Percentiles rank a stretch among this genome's conserved stretches.
Evolutionary conservation across 2,888 invertebrate species (phyloP).

Genomic region (Spodoptera exigua): DNA sequence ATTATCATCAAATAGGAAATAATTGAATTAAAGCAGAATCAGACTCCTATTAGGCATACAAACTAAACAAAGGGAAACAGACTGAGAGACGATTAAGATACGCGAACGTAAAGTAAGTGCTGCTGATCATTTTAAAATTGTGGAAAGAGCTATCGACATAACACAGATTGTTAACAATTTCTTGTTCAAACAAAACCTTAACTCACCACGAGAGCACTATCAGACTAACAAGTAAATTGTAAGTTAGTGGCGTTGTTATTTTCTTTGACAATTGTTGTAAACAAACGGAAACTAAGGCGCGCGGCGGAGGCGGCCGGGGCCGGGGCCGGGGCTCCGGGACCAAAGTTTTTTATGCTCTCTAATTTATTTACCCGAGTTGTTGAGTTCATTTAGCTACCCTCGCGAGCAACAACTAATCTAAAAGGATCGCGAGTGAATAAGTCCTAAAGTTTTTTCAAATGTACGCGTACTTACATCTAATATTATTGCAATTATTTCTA

Average conservation of each 20-base stretch:
- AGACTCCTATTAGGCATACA: slow-evolving; percentile 1
- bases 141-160: no score
- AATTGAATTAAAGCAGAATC: slow-evolving; percentile 51
- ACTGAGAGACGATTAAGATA: not conserved
- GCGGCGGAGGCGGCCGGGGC: slow-evolving; percentile 31
- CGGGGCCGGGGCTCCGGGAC: slow-evolving; percentile 28
- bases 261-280: slow-evolving; percentile 45
- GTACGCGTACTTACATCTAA: slow-evolving; percentile 28
- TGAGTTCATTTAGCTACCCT: slow-evolving; percentile 62
- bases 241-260: slow-evolving; percentile 24
- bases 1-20: slow-evolving; percentile 51
- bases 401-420: slow-evolving; percentile 43
- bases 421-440: slow-evolving; percentile 33
- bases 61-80: slow-evolving; percentile 16
- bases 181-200: not conserved
- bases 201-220: slow-evolving; percentile 7
- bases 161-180: no score
- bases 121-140: not conserved
- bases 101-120: no score
- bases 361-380: slow-evolving; percentile 66
- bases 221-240: slow-evolving; percentile 18
- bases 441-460: slow-evolving; percentile 44
- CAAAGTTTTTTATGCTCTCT: slow-evolving; percentile 59
- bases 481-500: slow-evolving; percentile 40
- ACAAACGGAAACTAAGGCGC: slow-evolving; percentile 52